phyloP scores from a whole-genome alignment of 2,113 vertebrate species.

The Ceyx cyanopectus region DNA sequence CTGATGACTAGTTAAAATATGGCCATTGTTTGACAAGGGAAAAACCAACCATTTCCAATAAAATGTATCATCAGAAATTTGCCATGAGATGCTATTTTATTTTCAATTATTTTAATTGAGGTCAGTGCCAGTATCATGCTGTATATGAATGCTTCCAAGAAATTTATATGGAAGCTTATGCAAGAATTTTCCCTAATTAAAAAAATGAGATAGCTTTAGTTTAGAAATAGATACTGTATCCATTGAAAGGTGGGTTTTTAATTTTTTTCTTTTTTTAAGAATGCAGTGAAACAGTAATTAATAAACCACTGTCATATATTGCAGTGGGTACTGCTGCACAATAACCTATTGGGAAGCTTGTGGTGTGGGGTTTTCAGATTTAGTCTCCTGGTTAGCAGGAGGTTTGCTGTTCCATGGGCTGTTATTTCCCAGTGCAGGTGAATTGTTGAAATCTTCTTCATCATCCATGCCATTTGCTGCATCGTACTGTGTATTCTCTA shows the following conservation, averaged over 20 bases:
- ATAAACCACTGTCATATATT: conserved; percentile 13
- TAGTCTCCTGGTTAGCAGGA: conserved; percentile 89
- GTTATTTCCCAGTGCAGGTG: conserved; percentile 94
- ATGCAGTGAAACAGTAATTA: conserved; percentile 51
- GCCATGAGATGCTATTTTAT: conserved; percentile 44
- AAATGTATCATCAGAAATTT: conserved; percentile 30
- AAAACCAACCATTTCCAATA: conserved; percentile 58
- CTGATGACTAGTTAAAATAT: conserved; percentile 59
- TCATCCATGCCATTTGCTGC: conserved; percentile 98
- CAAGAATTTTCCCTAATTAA: conserved; percentile 67
- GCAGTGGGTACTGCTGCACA: neutral
- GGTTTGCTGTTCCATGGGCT: conserved; percentile 96
- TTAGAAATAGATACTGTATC: conserved; percentile 72
- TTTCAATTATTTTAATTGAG: conserved; percentile 54
- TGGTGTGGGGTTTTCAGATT: conserved; percentile 94
- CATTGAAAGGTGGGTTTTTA: conserved; percentile 32
- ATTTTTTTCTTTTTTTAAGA: conserved; percentile 27
- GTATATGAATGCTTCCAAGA: conserved; percentile 63
- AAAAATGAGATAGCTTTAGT: conserved; percentile 52
- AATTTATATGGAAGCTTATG: conserved; percentile 55
- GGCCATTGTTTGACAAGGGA: conserved; percentile 65
- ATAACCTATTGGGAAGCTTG: conserved; percentile 91
- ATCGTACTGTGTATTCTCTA: conserved; percentile 99
- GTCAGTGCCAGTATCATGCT: conserved; percentile 72
- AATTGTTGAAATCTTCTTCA: conserved; percentile 97